Conservation (phyloP, 1,140 invertebrate genomes). For the Cotesia chilonis region DNA sequence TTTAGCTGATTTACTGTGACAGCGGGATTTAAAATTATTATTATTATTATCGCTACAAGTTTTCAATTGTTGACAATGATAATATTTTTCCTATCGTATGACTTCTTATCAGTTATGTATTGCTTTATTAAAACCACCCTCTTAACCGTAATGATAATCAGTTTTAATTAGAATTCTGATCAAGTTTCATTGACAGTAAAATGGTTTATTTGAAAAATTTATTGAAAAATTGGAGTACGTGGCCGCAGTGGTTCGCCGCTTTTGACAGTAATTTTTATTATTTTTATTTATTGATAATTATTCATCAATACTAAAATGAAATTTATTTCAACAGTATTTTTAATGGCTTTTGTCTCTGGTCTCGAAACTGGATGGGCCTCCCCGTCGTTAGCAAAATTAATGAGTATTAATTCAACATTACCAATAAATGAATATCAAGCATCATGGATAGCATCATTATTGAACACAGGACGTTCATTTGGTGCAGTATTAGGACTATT, state of each 20-base stretch:
- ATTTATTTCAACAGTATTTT: conserved; percentile 37
- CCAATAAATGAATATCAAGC: conserved; percentile 69
- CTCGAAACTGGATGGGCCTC: conserved; percentile 65
- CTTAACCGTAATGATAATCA: background rate
- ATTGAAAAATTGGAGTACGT: conserved; percentile 23
- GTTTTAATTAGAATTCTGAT: background rate
- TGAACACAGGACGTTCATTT: conserved; percentile 65
- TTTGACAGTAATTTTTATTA: conserved; percentile 13
- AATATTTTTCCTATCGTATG: too few relatives aligned
- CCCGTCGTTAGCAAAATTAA: conserved; percentile 66
- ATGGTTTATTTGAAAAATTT: background rate
- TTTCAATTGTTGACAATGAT: too few relatives aligned
- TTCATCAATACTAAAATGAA: background rate
- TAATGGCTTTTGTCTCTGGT: conserved; percentile 41
- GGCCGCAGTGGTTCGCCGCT: conserved; percentile 27
- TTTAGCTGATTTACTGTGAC: too few relatives aligned
- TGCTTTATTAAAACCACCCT: too few relatives aligned
- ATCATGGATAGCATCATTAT: conserved; percentile 73
- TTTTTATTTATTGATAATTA: background rate
- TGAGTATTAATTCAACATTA: conserved; percentile 64
- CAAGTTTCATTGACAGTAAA: background rate
- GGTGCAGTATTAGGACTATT: conserved; percentile 58
- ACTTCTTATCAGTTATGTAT: too few relatives aligned
- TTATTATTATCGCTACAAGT: too few relatives aligned
- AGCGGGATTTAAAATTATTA: too few relatives aligned